A percentile compares a stretch with the other conserved stretches of the same genome.
These are phyloP conservation scores for Thymelicus acteon DNA, from an alignment of 2,888 invertebrate genomes.

Conservation along the genomic window DNA sequence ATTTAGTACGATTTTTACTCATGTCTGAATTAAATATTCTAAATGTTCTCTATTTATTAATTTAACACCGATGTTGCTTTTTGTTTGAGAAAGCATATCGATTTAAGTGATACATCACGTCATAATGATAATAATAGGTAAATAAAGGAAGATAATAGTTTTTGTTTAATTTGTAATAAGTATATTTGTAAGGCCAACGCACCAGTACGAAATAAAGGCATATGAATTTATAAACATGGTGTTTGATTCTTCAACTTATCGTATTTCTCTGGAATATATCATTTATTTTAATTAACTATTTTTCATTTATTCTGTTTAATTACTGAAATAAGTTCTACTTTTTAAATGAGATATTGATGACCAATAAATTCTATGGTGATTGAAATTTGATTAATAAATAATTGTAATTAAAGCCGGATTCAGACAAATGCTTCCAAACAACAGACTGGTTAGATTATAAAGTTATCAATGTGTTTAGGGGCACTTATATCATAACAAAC, in stretches of 20 bases:
- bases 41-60: slow-evolving; percentile 50
- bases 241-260: slow-evolving; percentile 31
- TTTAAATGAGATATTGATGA: no score
- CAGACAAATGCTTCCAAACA: no score
- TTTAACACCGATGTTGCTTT: slow-evolving; percentile 53
- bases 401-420: no score
- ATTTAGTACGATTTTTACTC: slow-evolving; percentile 31
- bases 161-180: slow-evolving; percentile 76
- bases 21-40: slow-evolving; percentile 44
- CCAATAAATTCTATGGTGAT: no score
- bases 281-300: no score
- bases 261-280: slow-evolving; percentile 9
- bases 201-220: slow-evolving; percentile 85
- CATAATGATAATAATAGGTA: slow-evolving; percentile 64
- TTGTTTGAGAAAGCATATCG: slow-evolving; percentile 72
- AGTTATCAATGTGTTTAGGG: no score
- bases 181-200: slow-evolving; percentile 81
- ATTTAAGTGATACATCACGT: slow-evolving; percentile 69
- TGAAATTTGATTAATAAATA: no score
- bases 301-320: no score
- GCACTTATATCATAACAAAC: no score
- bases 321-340: no score
- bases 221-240: slow-evolving; percentile 74
- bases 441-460: no score
- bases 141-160: slow-evolving; percentile 58